Evolutionary conservation across 2,113 vertebrate species (phyloP), one percentile per base, ranked within the genome.

Genomic region (Pseudolaguvia tuberculata): DNA sequence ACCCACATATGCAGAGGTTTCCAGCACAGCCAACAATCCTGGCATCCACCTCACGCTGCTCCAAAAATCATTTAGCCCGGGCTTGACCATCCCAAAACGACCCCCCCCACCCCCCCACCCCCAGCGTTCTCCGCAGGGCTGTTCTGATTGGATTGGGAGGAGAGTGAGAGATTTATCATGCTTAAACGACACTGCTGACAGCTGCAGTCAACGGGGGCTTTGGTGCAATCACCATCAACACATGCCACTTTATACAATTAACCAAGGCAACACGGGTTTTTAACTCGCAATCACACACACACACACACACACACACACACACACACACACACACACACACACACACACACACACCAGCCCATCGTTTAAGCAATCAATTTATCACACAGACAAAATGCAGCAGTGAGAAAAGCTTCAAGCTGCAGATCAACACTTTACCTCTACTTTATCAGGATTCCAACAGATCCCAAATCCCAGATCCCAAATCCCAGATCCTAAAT

Each of bases 171-270:
- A 89, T 91, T 90, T 84, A 90, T 91, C 89, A 90, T 89, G 74
- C 75, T 90, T 90, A 90, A 90, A 88, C 86, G 87, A 88, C 23
- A 72, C 14, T 4, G 76, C 21, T 89, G 89, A 90, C 90, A 89
- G 87, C 84, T 87, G 71, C 53, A 87, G 88, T 83, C 87, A 85
- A 87, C 76, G 72, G 45, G 85, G 86, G 77, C 58, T 50, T 76
- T 63, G 55, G 4, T 67, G 79, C 70, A 79, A 21, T 63, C 80
- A 69, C 82, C 78, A 83, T 86, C 82, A 78, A 83, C 50, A 82
- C 81, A 84, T 88, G 86, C 84, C 83, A 87, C 88, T 84, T 81
- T 11, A 80, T 74, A 82, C 84, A 83, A 85, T 88, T 88, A 85
- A 82, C 79, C 79, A 85, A 76, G 78, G 76, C 82, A 63, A 69